A percentile compares a stretch with the other conserved stretches of the same genome.
Conservation (phyloP, 2,797 vertebrate genomes). For the Channa striata region DNA sequence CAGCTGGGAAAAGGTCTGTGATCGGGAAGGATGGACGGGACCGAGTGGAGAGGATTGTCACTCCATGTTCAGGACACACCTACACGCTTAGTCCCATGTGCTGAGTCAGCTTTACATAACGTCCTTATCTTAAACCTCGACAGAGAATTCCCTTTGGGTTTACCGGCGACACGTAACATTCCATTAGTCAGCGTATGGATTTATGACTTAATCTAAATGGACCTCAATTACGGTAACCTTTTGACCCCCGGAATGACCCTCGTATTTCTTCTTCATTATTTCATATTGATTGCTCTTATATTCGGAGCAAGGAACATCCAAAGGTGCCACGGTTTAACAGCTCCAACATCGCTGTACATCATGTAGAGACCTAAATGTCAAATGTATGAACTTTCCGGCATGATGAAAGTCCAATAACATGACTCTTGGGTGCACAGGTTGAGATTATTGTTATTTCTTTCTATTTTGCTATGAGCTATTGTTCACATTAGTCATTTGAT, state of each 20-base stretch:
- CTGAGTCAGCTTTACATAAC: constrained; percentile 6
- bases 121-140: constrained; percentile 7
- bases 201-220: too few relatives aligned
- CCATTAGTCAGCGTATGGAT: too few relatives aligned
- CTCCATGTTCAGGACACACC: constrained; percentile 6
- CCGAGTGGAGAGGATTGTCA: constrained; percentile 16
- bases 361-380: background rate
- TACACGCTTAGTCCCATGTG: background rate
- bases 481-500: too few relatives aligned
- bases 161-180: background rate
- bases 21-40: constrained; percentile 20
- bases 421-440: too few relatives aligned
- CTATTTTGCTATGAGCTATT: too few relatives aligned
- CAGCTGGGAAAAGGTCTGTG: constrained; percentile 14
- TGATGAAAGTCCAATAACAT: background rate
- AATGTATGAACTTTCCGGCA: background rate
- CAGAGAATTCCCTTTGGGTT: constrained; percentile 13
- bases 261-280: too few relatives aligned
- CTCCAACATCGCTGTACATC: background rate
- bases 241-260: too few relatives aligned
- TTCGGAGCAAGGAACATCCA: background rate
- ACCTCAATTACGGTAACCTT: too few relatives aligned
- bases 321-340: background rate
- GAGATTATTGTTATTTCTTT: too few relatives aligned
- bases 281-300: too few relatives aligned